Evolutionary conservation across 2,888 invertebrate species (phyloP).

Genomic region (Drosophila maculinotata): DNA sequence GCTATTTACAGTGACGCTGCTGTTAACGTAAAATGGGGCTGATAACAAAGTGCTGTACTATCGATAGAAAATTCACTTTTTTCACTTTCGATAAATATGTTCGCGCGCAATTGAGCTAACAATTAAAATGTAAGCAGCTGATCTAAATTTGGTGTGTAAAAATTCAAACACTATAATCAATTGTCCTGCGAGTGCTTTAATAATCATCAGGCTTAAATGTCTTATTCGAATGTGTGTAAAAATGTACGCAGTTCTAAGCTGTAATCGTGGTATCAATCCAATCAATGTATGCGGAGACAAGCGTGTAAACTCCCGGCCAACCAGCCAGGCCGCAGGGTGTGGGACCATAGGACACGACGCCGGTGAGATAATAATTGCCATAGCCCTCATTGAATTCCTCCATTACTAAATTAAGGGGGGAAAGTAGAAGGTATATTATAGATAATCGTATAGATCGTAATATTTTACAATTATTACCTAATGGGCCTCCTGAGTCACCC

Average conservation of each 20-base stretch:
- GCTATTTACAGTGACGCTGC: neutral
- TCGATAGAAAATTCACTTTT: slow-evolving; percentile 4
- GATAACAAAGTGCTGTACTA: neutral
- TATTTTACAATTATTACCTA: slow-evolving; percentile 19
- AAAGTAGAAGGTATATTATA: neutral
- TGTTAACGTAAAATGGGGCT: neutral
- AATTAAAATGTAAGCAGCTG: neutral
- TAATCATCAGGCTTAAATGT: slow-evolving; percentile 1
- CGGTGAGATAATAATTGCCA: slow-evolving; percentile 86
- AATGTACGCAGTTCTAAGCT: slow-evolving; percentile 56
- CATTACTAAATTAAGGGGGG: slow-evolving; percentile 82
- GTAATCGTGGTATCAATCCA: slow-evolving; percentile 86
- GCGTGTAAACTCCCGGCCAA: slow-evolving; percentile 89
- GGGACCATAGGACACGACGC: slow-evolving; percentile 89
- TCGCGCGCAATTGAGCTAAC: slow-evolving; percentile 1
- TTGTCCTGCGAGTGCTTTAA: neutral
- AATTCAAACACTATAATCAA: neutral
- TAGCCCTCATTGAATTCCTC: slow-evolving; percentile 70
- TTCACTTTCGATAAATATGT: slow-evolving; percentile 2
- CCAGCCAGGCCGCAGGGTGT: slow-evolving; percentile 87
- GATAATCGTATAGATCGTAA: neutral
- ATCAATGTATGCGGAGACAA: slow-evolving; percentile 86
- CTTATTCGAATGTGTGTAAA: neutral
- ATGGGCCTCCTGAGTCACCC: slow-evolving; percentile 88
- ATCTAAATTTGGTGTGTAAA: neutral